Base-by-base conservation (phyloP, 2,888 invertebrate species). In the Synergus itoensis region DNA sequence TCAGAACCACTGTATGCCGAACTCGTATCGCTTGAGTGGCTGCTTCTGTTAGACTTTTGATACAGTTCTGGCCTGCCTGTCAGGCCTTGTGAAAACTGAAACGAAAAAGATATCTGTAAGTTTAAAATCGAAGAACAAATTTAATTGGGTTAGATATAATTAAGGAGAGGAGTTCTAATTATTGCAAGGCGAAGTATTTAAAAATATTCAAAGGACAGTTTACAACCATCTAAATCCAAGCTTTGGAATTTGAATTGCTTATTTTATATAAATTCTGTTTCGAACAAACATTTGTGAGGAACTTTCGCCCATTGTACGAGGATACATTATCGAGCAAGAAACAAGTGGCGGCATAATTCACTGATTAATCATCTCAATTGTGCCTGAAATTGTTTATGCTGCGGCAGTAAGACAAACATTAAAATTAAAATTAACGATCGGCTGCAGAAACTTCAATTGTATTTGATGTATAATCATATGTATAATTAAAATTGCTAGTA, bases 1-100 rank as follows among this genome's bases (percentile, higher is more conserved):
- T 98, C 98, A 86, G 98, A 98, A 84, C 98, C 98, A 90, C 98
- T 98, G 93, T 99, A 99, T 79, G 98, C 98, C 85, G 98, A 98
- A 92, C 98, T 98, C 40, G 98, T 98, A 92, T 99, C 98, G 90
- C 98, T 98, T 75, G 97, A 97, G 88, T 96, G 95, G 82, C 98
- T 97, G 85, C 96, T 96, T 85, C 96, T 94, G 92, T 96, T 96
- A 88, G 95, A 96, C 93, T 97, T 97, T 92, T 97, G 96, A 93
- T 96, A 96, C 92, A 96, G 94, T 93, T 96, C 96, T 85, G 96
- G 96, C 92, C 93, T 89, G 89, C 93, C 90, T 28, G 91, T 91
- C 80, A 92, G 91, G 87, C 90, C 91, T 84, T 92, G 92, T 21
- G 92, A 89, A 85, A 92, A 92, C 92, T 92, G 85, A 4, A 87